Conservation (phyloP, 2,797 vertebrate species). For the Delichon dasypus region DNA sequence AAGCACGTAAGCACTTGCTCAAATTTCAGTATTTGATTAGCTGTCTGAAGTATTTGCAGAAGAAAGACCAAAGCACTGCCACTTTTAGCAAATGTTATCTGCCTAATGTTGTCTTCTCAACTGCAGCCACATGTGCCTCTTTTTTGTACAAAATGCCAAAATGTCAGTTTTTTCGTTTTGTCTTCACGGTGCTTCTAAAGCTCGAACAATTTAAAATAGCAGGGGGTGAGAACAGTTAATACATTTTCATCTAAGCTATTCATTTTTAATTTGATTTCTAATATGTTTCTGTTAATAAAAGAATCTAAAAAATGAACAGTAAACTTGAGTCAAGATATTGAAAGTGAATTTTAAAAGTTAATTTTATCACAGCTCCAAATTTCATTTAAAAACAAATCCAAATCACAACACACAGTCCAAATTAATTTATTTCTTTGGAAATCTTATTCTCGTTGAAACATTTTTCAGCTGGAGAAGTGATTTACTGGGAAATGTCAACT, state of each 20-base stretch:
- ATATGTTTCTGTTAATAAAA: neutral
- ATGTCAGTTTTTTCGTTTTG: neutral
- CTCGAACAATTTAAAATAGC: neutral
- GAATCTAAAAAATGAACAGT: neutral
- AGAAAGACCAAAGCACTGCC: slow-evolving; percentile 12
- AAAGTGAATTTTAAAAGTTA: neutral
- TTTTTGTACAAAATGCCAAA: neutral
- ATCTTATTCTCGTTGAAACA: neutral
- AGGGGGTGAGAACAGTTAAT: neutral
- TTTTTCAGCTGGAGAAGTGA: neutral
- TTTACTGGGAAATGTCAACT: neutral
- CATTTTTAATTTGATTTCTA: neutral
- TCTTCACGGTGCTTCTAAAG: neutral
- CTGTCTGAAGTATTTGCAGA: slow-evolving; percentile 19
- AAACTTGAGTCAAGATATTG: neutral
- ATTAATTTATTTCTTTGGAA: neutral
- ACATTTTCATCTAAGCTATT: neutral
- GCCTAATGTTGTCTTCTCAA: neutral
- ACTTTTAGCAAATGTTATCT: neutral
- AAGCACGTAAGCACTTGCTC: slow-evolving; percentile 20
- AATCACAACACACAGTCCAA: neutral
- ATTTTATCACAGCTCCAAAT: neutral
- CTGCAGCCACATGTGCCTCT: neutral
- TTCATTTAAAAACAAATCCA: neutral
- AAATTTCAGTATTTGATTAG: slow-evolving; percentile 46